These are phyloP conservation scores for Steromphala cineraria DNA, from an alignment of 2,888 invertebrate species.

Conservation along the genomic window DNA sequence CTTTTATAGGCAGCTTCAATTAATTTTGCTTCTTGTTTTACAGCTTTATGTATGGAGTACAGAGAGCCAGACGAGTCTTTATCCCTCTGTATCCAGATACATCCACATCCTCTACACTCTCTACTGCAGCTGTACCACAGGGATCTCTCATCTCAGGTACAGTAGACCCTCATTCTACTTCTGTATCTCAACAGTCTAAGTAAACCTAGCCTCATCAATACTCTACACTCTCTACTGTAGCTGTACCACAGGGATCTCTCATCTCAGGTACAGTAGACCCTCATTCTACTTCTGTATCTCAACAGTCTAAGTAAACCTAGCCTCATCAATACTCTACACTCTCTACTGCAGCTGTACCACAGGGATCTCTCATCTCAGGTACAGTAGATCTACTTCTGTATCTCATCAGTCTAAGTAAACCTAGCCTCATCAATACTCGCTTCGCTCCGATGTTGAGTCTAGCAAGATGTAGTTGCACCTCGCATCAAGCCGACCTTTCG, in stretches of 20 bases:
- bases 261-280: constrained; percentile 54
- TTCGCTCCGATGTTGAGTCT: too few relatives aligned
- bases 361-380: constrained; percentile 60
- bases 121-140: constrained; percentile 44
- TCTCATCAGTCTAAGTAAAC: too few relatives aligned
- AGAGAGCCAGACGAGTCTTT: constrained; percentile 45
- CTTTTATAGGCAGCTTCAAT: not conserved
- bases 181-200: too few relatives aligned
- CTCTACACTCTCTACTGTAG: constrained; percentile 55
- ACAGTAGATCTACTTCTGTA: too few relatives aligned
- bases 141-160: constrained; percentile 58
- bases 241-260: constrained; percentile 48
- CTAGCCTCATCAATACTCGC: too few relatives aligned
- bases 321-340: constrained; percentile 53
- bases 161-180: too few relatives aligned
- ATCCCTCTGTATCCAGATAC: constrained; percentile 41
- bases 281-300: too few relatives aligned
- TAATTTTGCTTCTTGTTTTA: not conserved
- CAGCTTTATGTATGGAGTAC: constrained; percentile 58
- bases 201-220: too few relatives aligned
- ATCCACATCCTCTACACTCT: constrained; percentile 51
- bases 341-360: constrained; percentile 47
- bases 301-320: too few relatives aligned
- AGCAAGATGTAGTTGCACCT: too few relatives aligned
- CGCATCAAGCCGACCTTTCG: too few relatives aligned